Conservation (phyloP, 2,888 invertebrate genomes). For the Epistrophe eligans region DNA sequence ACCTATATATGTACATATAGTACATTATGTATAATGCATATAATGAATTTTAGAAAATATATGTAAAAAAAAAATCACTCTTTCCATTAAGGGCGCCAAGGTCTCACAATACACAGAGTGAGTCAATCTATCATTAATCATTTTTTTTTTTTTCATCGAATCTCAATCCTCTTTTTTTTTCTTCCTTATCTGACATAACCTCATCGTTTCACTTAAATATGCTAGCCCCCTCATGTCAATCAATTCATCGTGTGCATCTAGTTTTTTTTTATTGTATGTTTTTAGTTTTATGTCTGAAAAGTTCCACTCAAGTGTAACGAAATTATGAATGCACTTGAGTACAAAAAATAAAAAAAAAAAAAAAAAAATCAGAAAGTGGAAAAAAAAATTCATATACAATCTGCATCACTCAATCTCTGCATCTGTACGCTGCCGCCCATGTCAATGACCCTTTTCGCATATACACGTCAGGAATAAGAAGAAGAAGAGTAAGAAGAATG, state of each 20-base stretch:
- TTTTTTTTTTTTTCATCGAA: conserved; percentile 1
- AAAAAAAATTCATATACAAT: conserved; percentile 43
- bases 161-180: background rate
- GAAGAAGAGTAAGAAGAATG: conserved; percentile 15
- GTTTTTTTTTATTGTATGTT: conserved; percentile 3
- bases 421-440: conserved; percentile 19
- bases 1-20: too few species aligned
- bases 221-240: conserved; percentile 40
- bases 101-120: conserved; percentile 4
- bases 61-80: conserved; percentile 11
- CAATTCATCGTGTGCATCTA: conserved; percentile 35
- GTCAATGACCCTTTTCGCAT: conserved; percentile 46
- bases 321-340: conserved; percentile 68
- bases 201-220: conserved; percentile 25
- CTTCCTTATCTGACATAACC: conserved; percentile 13
- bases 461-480: conserved; percentile 4
- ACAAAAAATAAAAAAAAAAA: conserved; percentile 17
- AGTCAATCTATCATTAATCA: conserved; percentile 37
- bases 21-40: conserved; percentile 10
- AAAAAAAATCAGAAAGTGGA: background rate
- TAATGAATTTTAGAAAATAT: conserved; percentile 13
- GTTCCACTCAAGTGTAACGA: conserved; percentile 57
- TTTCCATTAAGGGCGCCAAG: conserved; percentile 18
- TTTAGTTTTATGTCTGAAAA: conserved; percentile 51
- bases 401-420: conserved; percentile 53